Evolutionary conservation across 2,797 vertebrate genomes (phyloP).

Genomic region (Clangula hyemalis): DNA sequence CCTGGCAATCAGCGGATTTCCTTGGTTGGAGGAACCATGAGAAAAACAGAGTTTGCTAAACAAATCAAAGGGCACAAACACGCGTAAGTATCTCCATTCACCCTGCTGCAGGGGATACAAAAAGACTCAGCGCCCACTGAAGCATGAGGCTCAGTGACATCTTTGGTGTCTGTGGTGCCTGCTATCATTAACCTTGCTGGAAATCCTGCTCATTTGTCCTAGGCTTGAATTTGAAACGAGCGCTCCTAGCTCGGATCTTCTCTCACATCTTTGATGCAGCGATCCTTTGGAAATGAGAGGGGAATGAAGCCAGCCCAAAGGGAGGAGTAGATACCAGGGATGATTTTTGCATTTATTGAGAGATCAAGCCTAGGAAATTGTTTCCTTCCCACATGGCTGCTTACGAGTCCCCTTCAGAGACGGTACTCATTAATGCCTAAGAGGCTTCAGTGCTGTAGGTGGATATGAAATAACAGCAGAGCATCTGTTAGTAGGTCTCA

Average conservation of each 20-base stretch:
- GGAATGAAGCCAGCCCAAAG: background rate
- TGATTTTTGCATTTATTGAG: constrained; percentile 31
- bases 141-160: background rate
- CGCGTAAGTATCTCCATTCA: background rate
- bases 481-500: constrained; percentile 44
- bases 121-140: background rate
- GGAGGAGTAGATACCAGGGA: constrained; percentile 12
- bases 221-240: background rate
- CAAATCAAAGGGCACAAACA: background rate
- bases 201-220: background rate
- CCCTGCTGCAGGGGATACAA: rapidly evolving
- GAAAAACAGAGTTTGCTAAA: background rate
- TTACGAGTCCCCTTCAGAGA: constrained; percentile 15
- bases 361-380: constrained; percentile 49
- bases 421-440: constrained; percentile 9
- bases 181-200: background rate
- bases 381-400: constrained; percentile 42
- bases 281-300: constrained; percentile 3
- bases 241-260: background rate
- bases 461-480: constrained; percentile 44
- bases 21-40: background rate
- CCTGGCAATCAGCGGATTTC: background rate
- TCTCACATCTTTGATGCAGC: background rate
- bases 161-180: background rate
- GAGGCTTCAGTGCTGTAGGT: constrained; percentile 5